Conservation (phyloP, 2,797 vertebrate species). For the Anomalospiza imberbis region DNA sequence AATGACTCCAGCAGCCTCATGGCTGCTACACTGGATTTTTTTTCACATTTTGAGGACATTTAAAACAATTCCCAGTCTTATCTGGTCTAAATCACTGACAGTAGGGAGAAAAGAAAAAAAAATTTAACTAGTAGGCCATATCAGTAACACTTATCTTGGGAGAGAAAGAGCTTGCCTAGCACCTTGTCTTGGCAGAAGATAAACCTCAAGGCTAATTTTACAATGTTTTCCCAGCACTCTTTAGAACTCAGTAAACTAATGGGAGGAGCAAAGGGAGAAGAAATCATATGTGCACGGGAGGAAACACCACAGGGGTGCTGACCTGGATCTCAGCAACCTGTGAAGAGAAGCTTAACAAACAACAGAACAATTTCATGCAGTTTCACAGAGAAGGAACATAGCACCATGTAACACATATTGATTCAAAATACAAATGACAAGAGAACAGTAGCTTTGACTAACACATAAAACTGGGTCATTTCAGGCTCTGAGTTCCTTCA, state of each 20-base stretch:
- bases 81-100: neutral
- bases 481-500: neutral
- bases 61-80: neutral
- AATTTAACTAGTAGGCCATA: neutral
- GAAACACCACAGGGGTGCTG: neutral
- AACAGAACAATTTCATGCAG: neutral
- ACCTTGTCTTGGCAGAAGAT: conserved; percentile 7
- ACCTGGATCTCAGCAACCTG: neutral
- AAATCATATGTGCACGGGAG: neutral
- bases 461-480: neutral
- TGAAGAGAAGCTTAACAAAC: neutral
- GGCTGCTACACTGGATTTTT: neutral
- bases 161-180: conserved; percentile 32
- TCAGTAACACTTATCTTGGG: neutral
- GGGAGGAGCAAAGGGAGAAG: neutral
- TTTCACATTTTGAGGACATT: neutral
- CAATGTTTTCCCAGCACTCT: neutral
- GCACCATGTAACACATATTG: neutral
- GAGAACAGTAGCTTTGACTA: neutral
- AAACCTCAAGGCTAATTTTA: neutral
- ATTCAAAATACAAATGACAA: neutral
- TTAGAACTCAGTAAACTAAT: neutral
- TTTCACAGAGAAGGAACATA: neutral
- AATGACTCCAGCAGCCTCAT: neutral
- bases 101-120: neutral